Evolutionary conservation across 1,140 invertebrate species (phyloP).

Genomic region (Drosophila prosaltans): DNA sequence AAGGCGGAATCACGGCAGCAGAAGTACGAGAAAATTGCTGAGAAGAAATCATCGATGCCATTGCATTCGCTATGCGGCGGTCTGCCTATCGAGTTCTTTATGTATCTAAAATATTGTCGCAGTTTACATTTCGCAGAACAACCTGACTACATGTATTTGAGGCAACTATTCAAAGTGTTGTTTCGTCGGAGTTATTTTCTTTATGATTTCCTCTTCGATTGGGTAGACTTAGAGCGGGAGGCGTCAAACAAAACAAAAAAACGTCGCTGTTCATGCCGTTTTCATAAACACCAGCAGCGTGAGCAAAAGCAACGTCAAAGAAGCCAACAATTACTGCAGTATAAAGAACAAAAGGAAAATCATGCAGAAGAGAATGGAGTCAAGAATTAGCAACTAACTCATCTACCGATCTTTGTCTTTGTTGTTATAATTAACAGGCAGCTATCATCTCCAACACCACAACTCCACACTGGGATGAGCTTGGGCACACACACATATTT

Average conservation of each 20-base stretch:
- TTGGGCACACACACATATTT: slow-evolving; percentile 26
- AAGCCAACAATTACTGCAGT: not conserved
- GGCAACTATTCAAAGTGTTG: slow-evolving; percentile 44
- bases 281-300: not conserved
- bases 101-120: slow-evolving; percentile 97
- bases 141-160: slow-evolving; percentile 95
- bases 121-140: slow-evolving; percentile 95
- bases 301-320: not conserved
- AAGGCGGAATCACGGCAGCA: slow-evolving; percentile 95
- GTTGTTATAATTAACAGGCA: slow-evolving; percentile 48
- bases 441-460: not conserved
- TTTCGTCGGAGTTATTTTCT: slow-evolving; percentile 34
- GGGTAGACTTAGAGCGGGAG: slow-evolving; percentile 39
- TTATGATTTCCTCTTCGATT: slow-evolving; percentile 53
- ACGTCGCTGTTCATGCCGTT: not conserved
- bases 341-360: not conserved
- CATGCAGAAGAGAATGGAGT: not conserved
- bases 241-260: not conserved
- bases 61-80: slow-evolving; percentile 94
- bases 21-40: slow-evolving; percentile 96
- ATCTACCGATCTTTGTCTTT: slow-evolving; percentile 16
- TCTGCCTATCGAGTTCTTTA: slow-evolving; percentile 95
- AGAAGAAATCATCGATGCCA: slow-evolving; percentile 95
- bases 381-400: not conserved
- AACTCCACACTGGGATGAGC: not conserved